phyloP scores from a whole-genome alignment of 2,888 invertebrate species.

The Xanthorhoe spadicearia region DNA sequence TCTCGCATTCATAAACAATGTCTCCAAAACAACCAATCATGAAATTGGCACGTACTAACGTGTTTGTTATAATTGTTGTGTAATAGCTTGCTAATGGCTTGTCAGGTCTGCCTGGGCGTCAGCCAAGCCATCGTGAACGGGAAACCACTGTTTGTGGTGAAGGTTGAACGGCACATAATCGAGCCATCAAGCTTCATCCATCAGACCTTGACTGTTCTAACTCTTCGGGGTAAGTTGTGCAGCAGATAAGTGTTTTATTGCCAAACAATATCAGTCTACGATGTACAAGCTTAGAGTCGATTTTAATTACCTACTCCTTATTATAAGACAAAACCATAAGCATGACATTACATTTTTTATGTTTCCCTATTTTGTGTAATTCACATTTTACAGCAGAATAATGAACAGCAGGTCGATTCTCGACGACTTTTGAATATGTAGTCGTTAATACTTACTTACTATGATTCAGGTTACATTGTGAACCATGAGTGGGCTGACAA shows the following conservation, averaged over 20 bases:
- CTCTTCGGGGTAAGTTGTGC: conserved; percentile 73
- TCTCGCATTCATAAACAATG: no score
- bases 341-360: no score
- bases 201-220: conserved; percentile 82
- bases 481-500: conserved; percentile 86
- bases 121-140: conserved; percentile 81
- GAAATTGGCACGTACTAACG: not conserved
- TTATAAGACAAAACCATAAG: no score
- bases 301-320: no score
- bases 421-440: no score
- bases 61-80: conserved; percentile 14
- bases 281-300: no score
- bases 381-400: no score
- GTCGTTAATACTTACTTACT: not conserved
- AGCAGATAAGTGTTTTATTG: no score
- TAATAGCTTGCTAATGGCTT: conserved; percentile 20
- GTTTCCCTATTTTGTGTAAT: no score
- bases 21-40: not conserved
- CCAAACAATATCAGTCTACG: no score
- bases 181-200: conserved; percentile 82
- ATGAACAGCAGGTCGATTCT: no score
- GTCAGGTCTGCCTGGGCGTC: conserved; percentile 78
- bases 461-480: conserved; percentile 78
- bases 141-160: conserved; percentile 81
- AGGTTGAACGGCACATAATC: conserved; percentile 84